phyloP scores from a whole-genome alignment of 2,797 vertebrate genomes.

The Eospalax fontanierii region DNA sequence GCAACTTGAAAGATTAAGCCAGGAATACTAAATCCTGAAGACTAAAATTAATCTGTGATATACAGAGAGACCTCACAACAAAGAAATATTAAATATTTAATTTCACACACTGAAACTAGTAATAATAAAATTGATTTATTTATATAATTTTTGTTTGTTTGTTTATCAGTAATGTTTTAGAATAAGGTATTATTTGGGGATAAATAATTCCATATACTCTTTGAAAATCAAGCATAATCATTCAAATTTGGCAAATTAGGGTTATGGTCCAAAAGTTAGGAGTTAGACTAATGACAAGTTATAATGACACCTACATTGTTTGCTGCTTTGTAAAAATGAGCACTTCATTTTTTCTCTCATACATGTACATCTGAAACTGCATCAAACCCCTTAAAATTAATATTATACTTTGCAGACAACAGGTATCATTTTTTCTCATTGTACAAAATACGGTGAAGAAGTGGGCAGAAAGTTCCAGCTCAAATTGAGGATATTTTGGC shows the following conservation, averaged over 20 bases:
- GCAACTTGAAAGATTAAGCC: background rate
- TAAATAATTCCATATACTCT: background rate
- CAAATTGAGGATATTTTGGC: too few relatives aligned
- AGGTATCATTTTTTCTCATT: background rate
- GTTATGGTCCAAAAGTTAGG: background rate
- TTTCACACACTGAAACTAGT: background rate
- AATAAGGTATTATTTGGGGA: background rate
- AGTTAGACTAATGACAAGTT: background rate
- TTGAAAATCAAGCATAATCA: background rate
- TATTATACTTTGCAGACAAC: background rate
- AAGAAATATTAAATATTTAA: background rate
- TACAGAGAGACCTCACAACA: background rate
- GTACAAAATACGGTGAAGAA: background rate
- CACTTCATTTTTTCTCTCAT: background rate
- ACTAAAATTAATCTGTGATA: fast-evolving
- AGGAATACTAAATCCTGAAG: background rate
- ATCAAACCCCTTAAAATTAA: background rate
- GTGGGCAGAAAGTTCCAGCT: too few relatives aligned
- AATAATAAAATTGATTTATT: background rate
- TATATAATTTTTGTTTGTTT: background rate
- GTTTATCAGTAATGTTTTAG: background rate
- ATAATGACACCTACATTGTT: background rate
- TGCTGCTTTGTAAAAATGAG: background rate
- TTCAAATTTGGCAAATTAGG: background rate
- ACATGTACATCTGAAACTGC: background rate